Percentiles rank a stretch among this genome's conserved stretches.
Evolutionary conservation across 2,113 vertebrate genomes (phyloP).

Genomic region (Entelurus aequoreus): DNA sequence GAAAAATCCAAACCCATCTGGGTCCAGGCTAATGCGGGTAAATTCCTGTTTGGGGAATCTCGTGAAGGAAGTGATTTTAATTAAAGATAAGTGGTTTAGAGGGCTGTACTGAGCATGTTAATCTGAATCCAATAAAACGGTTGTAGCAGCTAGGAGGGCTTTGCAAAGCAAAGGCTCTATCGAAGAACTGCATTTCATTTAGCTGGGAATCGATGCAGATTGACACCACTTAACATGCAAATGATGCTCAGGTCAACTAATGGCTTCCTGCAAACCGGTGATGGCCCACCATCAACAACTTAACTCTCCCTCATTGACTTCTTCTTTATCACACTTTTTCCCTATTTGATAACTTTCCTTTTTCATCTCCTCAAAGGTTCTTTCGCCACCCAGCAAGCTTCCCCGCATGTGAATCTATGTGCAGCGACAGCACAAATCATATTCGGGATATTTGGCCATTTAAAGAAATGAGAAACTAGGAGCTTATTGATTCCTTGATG

Average conservation of each 20-base stretch:
- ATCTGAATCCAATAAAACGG: slow-evolving; percentile 94
- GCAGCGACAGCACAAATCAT: slow-evolving; percentile 49
- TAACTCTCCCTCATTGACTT: slow-evolving; percentile 21
- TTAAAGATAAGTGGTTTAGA: slow-evolving; percentile 97
- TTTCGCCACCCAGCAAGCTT: background rate
- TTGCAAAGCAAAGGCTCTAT: slow-evolving; percentile 83
- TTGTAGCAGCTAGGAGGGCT: slow-evolving; percentile 82
- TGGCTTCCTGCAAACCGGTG: slow-evolving; percentile 54
- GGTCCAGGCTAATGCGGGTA: background rate
- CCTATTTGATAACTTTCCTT: background rate
- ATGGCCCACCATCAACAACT: slow-evolving; percentile 45
- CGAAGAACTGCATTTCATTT: slow-evolving; percentile 93
- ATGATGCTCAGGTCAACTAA: slow-evolving; percentile 71
- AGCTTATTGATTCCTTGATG: slow-evolving; percentile 65
- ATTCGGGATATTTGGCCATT: slow-evolving; percentile 68
- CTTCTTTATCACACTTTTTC: background rate
- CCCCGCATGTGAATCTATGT: slow-evolving; percentile 14
- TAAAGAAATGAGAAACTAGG: slow-evolving; percentile 68
- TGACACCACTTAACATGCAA: slow-evolving; percentile 95
- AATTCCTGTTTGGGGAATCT: slow-evolving; percentile 35
- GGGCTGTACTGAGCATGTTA: slow-evolving; percentile 84
- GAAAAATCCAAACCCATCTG: background rate
- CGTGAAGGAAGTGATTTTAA: slow-evolving; percentile 88
- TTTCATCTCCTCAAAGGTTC: background rate
- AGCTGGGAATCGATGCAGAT: slow-evolving; percentile 89